A percentile compares a stretch with the other conserved stretches of the same genome.
Conservation (phyloP, 2,113 vertebrate species). For the Grus americana region DNA sequence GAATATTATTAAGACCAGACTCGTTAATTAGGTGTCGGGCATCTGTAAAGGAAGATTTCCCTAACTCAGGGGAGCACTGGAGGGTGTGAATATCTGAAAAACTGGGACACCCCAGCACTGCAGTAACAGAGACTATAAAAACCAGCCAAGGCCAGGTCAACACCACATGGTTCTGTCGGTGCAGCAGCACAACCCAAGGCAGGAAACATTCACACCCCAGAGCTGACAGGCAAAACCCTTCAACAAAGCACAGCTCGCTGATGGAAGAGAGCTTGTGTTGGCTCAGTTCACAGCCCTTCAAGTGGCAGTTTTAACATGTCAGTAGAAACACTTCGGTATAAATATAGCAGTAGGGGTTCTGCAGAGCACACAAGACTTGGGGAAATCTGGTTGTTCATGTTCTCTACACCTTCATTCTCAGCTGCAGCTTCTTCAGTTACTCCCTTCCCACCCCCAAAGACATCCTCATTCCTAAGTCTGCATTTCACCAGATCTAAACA, state of each 20-base stretch:
- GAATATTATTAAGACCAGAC: not conserved
- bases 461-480: not conserved
- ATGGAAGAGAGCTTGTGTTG: not conserved
- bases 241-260: not conserved
- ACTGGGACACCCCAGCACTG: rapidly evolving
- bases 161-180: rapidly evolving
- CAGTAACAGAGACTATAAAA: not conserved
- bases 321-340: not conserved
- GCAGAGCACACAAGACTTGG: not conserved
- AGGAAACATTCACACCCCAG: not conserved
- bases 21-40: rapidly evolving
- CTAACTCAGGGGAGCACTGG: not conserved
- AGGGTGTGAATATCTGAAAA: not conserved
- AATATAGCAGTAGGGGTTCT: not conserved
- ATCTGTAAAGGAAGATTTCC: not conserved
- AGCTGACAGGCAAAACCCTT: not conserved
- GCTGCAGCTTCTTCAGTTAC: not conserved
- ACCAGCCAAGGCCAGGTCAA: not conserved
- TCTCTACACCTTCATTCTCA: not conserved
- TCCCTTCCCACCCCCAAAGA: not conserved
- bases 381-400: rapidly evolving
- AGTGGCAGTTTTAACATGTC: not conserved
- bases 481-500: not conserved
- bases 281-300: not conserved
- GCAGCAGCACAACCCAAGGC: not conserved